Evolutionary conservation across 2,888 invertebrate species (phyloP).

Genomic region (Pollenia labialis): DNA sequence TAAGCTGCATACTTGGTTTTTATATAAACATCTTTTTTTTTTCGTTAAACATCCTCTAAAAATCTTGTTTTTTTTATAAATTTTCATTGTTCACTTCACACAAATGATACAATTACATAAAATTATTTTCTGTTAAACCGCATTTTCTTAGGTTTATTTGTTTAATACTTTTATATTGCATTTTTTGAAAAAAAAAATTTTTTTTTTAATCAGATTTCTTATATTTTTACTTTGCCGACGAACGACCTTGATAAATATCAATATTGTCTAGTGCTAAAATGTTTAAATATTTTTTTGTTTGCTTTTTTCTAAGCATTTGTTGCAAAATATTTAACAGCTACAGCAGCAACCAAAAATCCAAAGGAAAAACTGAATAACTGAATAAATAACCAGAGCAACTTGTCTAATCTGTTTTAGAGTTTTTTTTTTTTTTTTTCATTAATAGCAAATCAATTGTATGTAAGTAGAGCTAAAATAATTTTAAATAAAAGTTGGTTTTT

Average conservation of each 20-base stretch:
- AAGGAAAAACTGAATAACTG: neutral
- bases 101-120: neutral
- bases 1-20: slow-evolving; percentile 48
- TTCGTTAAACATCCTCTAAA: neutral
- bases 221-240: slow-evolving; percentile 43
- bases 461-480: slow-evolving; percentile 17
- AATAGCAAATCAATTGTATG: slow-evolving; percentile 43
- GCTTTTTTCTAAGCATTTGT: slow-evolving; percentile 48
- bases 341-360: slow-evolving; percentile 40
- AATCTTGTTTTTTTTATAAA: neutral
- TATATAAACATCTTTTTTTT: too few relatives aligned
- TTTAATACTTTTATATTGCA: slow-evolving; percentile 17
- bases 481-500: neutral
- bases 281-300: slow-evolving; percentile 13
- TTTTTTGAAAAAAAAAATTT: slow-evolving; percentile 24
- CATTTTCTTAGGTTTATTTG: slow-evolving; percentile 36
- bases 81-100: slow-evolving; percentile 6
- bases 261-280: slow-evolving; percentile 59
- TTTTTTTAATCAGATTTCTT: neutral
- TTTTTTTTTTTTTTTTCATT: slow-evolving; percentile 27
- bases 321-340: slow-evolving; percentile 64
- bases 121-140: slow-evolving; percentile 28
- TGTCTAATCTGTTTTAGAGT: slow-evolving; percentile 48
- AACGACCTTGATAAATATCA: slow-evolving; percentile 67
- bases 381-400: slow-evolving; percentile 69